Evolutionary conservation across 2,113 vertebrate genomes (phyloP), one percentile per base, ranked within the genome.

Genomic region (Campylorhamphus procurvoides): DNA sequence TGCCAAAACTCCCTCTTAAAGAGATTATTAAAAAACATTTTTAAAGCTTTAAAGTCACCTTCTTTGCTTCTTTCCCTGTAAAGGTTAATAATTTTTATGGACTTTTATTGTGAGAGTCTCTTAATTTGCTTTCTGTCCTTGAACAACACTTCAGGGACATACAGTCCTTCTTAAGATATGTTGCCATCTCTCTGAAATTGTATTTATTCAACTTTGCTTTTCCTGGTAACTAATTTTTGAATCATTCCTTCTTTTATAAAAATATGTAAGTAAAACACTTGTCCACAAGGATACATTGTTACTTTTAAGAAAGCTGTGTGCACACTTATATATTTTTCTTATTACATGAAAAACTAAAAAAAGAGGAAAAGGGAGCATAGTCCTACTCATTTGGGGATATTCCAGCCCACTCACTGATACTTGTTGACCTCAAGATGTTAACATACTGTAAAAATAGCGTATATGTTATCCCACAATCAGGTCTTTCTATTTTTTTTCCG

Each of bases 1-100:
- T 96, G 83, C 75, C 89, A 91, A 72, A 92, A 88, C 35, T 86
- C 33, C 63, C 49, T 37, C 71, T 88, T 74, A 88, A 91, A 96
- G 18, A 94, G 87, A 23, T 73, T 66, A n/a, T 71, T 96, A 81
- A 47, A 47, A 55, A 40, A 58, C 39, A 2, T 73, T 86, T 94
- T 78, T 49, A 93, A 66, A 85, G 25, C 69, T 83, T 96, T 64
- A 76, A 90, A 94, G 53, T 83, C 39, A 79, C 79, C 71, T 95
- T 90, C 62, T 85, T 93, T 74, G 29, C 74, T 95, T 87, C 50
- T 81, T 92, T 25, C 31, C 12, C n/a, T 64, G 18, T 50, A 68
- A 27, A 71, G 29, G 66, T 91, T 76, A 90, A 72, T 66, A 73
- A 22, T 90, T 84, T 95, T 74, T 73, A 44, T 40, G n/a, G 29